Conservation (phyloP, 2,113 vertebrate genomes). For the Emberiza fucata region DNA sequence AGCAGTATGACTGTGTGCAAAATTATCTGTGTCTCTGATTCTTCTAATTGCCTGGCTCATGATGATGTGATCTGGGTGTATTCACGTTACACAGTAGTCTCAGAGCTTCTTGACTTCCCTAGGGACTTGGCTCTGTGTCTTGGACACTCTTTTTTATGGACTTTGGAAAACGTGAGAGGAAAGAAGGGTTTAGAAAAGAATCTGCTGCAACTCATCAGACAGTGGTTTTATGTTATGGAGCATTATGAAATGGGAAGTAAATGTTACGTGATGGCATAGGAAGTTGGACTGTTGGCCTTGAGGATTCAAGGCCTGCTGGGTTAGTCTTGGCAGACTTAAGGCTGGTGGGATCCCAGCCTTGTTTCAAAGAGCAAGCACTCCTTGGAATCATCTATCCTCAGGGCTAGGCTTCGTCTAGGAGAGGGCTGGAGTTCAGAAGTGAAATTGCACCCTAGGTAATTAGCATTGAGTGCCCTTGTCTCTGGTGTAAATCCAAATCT, state of each 20-base stretch:
- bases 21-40: background rate
- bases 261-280: background rate
- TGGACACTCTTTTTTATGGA: rapidly evolving
- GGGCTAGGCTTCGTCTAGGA: background rate
- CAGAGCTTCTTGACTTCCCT: background rate
- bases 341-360: background rate
- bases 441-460: background rate
- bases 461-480: background rate
- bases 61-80: background rate
- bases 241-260: background rate
- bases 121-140: background rate
- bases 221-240: background rate
- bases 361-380: background rate
- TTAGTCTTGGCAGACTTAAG: background rate
- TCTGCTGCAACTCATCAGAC: background rate
- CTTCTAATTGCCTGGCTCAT: background rate
- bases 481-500: background rate
- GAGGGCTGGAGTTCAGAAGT: background rate
- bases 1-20: background rate
- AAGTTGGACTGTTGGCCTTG: background rate
- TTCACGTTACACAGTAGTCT: background rate
- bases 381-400: background rate
- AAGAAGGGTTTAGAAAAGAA: background rate
- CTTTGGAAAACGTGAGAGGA: background rate
- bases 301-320: background rate